Conservation (phyloP, 2,113 vertebrate genomes). For the Mobula birostris region DNA sequence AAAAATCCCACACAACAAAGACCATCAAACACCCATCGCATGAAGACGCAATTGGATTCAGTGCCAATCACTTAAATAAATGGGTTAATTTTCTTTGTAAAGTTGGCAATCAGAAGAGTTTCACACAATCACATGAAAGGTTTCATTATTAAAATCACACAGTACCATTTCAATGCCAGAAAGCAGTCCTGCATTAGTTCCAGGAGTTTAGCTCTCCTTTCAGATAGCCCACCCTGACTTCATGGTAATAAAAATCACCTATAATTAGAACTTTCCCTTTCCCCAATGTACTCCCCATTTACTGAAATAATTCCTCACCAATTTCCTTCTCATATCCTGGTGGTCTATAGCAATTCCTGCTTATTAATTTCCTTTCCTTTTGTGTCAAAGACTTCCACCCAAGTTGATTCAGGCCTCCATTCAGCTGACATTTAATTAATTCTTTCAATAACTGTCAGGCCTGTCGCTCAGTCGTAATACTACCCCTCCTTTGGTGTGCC, state of each 20-base stretch:
- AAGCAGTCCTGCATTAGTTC: not conserved
- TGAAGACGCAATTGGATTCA: not conserved
- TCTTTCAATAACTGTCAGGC: constrained; percentile 20
- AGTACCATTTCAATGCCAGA: not conserved
- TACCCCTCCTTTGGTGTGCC: not conserved
- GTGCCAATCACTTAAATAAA: not conserved
- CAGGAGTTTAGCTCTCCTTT: not conserved
- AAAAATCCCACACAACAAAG: too few relatives aligned
- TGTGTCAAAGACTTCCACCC: constrained; percentile 5
- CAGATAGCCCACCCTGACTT: not conserved
- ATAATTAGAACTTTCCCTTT: constrained; percentile 24
- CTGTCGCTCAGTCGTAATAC: not conserved
- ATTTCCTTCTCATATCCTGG: constrained; percentile 14
- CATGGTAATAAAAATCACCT: constrained; percentile 15
- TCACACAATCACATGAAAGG: not conserved
- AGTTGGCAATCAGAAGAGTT: not conserved
- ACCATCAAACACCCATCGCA: too few relatives aligned
- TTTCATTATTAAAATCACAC: not conserved
- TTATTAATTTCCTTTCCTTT: constrained; percentile 16
- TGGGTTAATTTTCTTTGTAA: not conserved
- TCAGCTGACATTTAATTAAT: constrained; percentile 24
- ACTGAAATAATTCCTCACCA: constrained; percentile 4
- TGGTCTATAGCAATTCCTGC: not conserved
- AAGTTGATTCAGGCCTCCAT: not conserved
- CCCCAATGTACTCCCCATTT: not conserved